Base-by-base conservation (phyloP, 2,797 vertebrate species). In the Anguilla marmorata region DNA sequence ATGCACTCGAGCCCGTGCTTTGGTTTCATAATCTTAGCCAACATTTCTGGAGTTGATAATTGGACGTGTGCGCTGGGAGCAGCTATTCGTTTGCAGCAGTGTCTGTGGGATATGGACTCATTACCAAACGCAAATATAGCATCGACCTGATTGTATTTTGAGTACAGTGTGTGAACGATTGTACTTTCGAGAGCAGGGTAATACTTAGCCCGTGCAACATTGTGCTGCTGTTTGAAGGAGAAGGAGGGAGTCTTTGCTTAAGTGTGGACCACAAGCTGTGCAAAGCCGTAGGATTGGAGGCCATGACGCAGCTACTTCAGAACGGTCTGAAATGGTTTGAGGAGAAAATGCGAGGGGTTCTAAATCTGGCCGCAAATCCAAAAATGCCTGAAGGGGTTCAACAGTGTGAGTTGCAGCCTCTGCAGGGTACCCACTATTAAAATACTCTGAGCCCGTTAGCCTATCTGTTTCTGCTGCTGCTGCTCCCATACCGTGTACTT, bases 11-110 rank as follows among this genome's bases (percentile, higher is more conserved):
- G 66, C 16, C 21, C 27, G 63, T 27, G 63, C 24, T n/a, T 27
- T 66, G 63, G n/a, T 66, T 66, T 66, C 63, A 66, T 66, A n/a
- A 66, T 66, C 63, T 66, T 66, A 9, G 74, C 74, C 74, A 37
- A 37, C 74, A 37, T 79, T 79, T 79, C 4, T 37, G 3, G 33
- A 21, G 11, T 37, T 79, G 33, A 79, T 79, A n/a, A 27, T 66
- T 66, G 9, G 63, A 66, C n/a, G 24, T 24, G 63, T n/a, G n/a
- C 7, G 21, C 24, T 24, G 19, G 5, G 19, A 66, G 63, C 63
- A 9, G 19, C 3, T 27, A 24, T 66, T 66, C 3, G 3, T 21
- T 76, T 33, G 14, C 14, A 76, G 72, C 30, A 79, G 14, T 41
- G 30, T 41, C 37, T 19, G 19, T 14, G 74, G 14, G 74, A 16